Percentiles rank a stretch among this genome's conserved stretches.
Evolutionary conservation across 1,140 invertebrate genomes (phyloP).

Genomic region (Subanguina moxae): DNA sequence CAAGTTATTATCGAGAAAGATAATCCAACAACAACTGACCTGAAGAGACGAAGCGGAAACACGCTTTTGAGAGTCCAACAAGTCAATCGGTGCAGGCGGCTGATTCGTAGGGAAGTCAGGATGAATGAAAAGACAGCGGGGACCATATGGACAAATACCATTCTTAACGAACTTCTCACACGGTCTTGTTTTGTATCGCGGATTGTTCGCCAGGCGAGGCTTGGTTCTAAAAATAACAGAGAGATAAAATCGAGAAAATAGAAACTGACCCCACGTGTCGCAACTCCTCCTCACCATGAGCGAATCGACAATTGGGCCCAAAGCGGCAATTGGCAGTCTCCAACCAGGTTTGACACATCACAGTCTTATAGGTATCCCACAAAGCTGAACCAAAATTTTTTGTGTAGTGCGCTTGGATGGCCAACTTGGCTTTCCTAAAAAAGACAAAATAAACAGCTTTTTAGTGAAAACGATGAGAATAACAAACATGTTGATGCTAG

Average conservation of each 20-base stretch:
- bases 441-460: neutral
- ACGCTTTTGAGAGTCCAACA: neutral
- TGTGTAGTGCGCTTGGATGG: conserved; percentile 5
- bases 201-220: conserved; percentile 21
- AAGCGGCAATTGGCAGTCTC: conserved; percentile 41
- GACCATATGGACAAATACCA: conserved; percentile 50
- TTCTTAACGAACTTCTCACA: conserved; percentile 54
- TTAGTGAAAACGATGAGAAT: conserved; percentile 7
- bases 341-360: conserved; percentile 54
- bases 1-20: neutral
- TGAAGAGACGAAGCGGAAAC: neutral
- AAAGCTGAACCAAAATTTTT: neutral
- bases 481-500: conserved; percentile 5
- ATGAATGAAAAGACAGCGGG: conserved; percentile 53
- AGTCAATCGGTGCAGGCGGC: neutral
- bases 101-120: conserved; percentile 13
- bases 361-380: conserved; percentile 50
- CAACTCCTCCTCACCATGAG: conserved; percentile 45
- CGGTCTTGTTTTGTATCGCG: conserved; percentile 52
- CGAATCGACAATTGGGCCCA: conserved; percentile 50
- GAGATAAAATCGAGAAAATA: neutral
- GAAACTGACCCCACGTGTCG: conserved; percentile 37
- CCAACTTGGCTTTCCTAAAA: neutral
- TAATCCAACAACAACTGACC: neutral
- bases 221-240: neutral